Evolutionary conservation across 2,113 vertebrate genomes (phyloP).

Genomic region (Scomber scombrus): DNA sequence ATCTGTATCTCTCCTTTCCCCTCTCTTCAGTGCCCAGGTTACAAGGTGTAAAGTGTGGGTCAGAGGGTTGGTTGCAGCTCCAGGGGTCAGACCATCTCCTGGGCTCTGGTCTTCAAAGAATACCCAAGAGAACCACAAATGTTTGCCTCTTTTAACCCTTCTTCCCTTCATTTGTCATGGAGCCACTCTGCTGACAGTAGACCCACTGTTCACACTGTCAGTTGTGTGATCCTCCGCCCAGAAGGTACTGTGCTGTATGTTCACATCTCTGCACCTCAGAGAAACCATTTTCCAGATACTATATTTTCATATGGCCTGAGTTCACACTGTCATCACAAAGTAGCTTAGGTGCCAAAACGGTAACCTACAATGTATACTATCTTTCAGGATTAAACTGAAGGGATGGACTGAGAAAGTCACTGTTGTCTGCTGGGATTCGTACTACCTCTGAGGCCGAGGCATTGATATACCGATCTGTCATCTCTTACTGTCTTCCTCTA

Average conservation of each 20-base stretch:
- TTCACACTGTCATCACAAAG: constrained; percentile 61
- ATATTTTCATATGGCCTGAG: constrained; percentile 40
- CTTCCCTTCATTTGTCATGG: constrained; percentile 71
- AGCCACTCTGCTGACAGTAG: constrained; percentile 63
- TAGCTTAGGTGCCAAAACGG: constrained; percentile 37
- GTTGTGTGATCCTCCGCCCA: constrained; percentile 3
- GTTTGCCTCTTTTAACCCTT: constrained; percentile 50
- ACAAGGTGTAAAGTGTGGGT: constrained; percentile 3
- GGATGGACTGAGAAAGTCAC: constrained; percentile 7
- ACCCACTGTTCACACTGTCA: constrained; percentile 47
- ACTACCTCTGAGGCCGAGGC: constrained; percentile 35
- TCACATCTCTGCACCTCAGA: constrained; percentile 43
- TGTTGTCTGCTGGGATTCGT: constrained; percentile 39
- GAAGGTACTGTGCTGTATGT: constrained; percentile 17
- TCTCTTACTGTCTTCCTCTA: constrained; percentile 55
- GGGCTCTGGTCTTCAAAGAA: constrained; percentile 55
- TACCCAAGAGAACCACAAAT: constrained; percentile 48
- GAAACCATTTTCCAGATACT: neutral
- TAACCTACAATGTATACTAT: constrained; percentile 10
- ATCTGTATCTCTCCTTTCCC: neutral
- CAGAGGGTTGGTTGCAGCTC: constrained; percentile 6
- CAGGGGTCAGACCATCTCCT: constrained; percentile 43
- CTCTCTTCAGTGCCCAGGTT: constrained; percentile 7
- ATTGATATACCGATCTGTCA: constrained; percentile 74
- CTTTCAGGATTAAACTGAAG: constrained; percentile 34